Conservation (phyloP, 1,140 invertebrate genomes). For the Phenacoccus solenopsis region DNA sequence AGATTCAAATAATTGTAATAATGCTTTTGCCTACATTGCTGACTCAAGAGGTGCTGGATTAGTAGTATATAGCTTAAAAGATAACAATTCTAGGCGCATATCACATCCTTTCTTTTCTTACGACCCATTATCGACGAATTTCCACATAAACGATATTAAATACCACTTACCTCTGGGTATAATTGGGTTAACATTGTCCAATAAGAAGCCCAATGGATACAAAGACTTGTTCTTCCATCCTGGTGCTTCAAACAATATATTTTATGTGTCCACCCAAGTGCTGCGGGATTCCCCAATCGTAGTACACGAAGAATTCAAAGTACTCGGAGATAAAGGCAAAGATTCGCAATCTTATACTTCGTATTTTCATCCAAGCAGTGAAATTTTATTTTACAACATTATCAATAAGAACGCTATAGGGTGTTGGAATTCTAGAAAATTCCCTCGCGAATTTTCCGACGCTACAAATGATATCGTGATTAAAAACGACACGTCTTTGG, state of each 20-base stretch:
- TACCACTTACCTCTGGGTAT: slow-evolving; percentile 76
- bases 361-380: slow-evolving; percentile 58
- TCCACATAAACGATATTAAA: slow-evolving; percentile 41
- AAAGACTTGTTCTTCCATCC: slow-evolving; percentile 62
- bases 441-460: slow-evolving; percentile 28
- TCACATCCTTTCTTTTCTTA: slow-evolving; percentile 62
- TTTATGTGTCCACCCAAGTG: slow-evolving; percentile 58
- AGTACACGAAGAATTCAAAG: slow-evolving; percentile 37
- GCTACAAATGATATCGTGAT: slow-evolving; percentile 43
- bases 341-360: too few relatives aligned
- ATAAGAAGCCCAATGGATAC: slow-evolving; percentile 48
- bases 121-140: slow-evolving; percentile 51
- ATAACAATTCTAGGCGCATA: slow-evolving; percentile 59
- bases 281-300: slow-evolving; percentile 51
- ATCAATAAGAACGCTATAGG: slow-evolving; percentile 60
- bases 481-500: slow-evolving; percentile 54
- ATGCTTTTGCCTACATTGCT: slow-evolving; percentile 64
- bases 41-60: slow-evolving; percentile 68
- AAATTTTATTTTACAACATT: slow-evolving; percentile 59
- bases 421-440: slow-evolving; percentile 53
- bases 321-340: too few relatives aligned
- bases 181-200: slow-evolving; percentile 59
- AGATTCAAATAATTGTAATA: slow-evolving; percentile 52
- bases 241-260: slow-evolving; percentile 57
- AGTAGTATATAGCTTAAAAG: slow-evolving; percentile 58